Evolutionary conservation across 2,113 vertebrate species (phyloP).

Genomic region (Suncus etruscus): DNA sequence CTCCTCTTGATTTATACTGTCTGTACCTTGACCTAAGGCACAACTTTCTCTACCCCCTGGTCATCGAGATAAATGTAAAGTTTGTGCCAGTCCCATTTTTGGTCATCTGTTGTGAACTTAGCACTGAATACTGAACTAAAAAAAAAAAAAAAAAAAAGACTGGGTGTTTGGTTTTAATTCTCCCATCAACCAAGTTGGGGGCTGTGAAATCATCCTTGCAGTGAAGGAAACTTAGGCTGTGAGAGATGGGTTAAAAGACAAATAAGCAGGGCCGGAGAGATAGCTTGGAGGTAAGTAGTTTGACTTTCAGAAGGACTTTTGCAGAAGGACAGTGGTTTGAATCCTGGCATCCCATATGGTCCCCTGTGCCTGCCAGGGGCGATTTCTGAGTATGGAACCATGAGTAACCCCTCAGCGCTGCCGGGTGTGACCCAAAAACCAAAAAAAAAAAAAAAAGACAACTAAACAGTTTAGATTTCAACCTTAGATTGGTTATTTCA

Average conservation of each 20-base stretch:
- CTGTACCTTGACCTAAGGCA: neutral
- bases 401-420: no score
- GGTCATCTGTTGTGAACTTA: neutral
- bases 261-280: no score
- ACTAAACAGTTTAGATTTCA: slow-evolving; percentile 19
- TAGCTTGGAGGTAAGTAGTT: no score
- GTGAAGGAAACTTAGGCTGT: neutral
- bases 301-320: no score
- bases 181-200: neutral
- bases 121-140: neutral
- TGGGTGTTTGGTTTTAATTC: neutral
- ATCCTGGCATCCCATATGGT: no score
- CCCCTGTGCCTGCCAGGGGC: no score
- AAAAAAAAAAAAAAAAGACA: no score
- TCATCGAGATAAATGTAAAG: neutral
- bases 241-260: neutral
- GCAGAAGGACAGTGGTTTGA: no score
- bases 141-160: neutral
- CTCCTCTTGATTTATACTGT: neutral
- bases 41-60: neutral
- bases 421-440: no score
- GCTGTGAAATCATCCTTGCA: neutral
- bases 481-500: neutral
- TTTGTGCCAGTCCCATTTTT: neutral
- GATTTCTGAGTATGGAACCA: no score